Evolutionary conservation across 1,140 invertebrate genomes (phyloP), one percentile per base, ranked within the genome.

Genomic region (Anadara kagoshimensis): DNA sequence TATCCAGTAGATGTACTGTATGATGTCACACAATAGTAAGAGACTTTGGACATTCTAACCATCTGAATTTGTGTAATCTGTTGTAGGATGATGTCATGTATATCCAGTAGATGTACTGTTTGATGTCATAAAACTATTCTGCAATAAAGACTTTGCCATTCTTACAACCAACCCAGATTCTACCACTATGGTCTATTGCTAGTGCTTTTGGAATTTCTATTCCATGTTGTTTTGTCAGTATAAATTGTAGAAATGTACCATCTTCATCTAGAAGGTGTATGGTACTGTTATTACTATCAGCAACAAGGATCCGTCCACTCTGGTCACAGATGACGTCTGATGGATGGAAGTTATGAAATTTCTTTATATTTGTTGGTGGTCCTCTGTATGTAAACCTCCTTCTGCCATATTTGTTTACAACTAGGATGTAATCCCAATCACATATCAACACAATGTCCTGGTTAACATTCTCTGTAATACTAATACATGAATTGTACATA

Each of bases 121-220:
- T n/a, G n/a, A n/a, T n/a, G n/a, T n/a, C n/a, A n/a, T n/a, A n/a
- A n/a, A n/a, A n/a, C n/a, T n/a, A n/a, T n/a, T n/a, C n/a, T n/a
- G n/a, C n/a, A n/a, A n/a, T n/a, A n/a, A n/a, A 45, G 18, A 69
- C 22, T 43, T 69, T 56, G n/a, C 69, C 69, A 51, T 70, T 63
- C 43, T 41, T 53, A 7, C 63, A 36, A 11, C 69, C 69, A 0
- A 70, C n/a, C 69, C 69, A 70, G 8, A 70, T 12, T 18, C 56
- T 22, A 3, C 69, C 69, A 11, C 44, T 22, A 8, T 51, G 29
- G 24, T 63, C 29, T 29, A 63, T 36, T 18, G 26, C 59, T 5
- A 70, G 49, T 7, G 58, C 29, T n/a, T 47, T 43, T 12, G 69
- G 69, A 29, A 47, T 63, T 12, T 24, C 54, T n/a, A 70, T 51